Base-by-base conservation (phyloP, 2,888 invertebrate species). In the Onchidella celtica region DNA sequence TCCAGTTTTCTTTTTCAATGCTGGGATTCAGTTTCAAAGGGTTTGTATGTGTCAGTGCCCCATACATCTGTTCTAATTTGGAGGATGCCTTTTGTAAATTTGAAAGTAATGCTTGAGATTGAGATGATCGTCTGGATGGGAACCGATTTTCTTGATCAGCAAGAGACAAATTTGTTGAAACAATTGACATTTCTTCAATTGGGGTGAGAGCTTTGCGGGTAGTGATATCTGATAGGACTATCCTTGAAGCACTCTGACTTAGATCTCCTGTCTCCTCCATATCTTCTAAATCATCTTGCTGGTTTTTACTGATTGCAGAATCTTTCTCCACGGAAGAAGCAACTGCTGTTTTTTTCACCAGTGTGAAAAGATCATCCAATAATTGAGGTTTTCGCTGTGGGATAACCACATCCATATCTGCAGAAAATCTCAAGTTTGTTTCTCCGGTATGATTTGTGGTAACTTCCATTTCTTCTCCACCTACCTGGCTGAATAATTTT, bases 191-290 rank as follows among this genome's bases (percentile, higher is more conserved):
- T 55, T 77, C 77, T 21, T 68, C 57, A 36, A 70, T n/a, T n/a
- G 78, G 40, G 11, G 78, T 70, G 36, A 79, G 3, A 34, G 32
- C 40, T 38, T 59, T 79, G 32, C 21, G 24, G 0, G 27, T 34
- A 1, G 61, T 69, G 70, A 79, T 79, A n/a, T 79, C 78, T 55
- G 61, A 59, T 27, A 79, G 70, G 17, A 70, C 70, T 27, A 34
- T 29, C 70, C 78, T 70, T 6, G 55, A 24, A 55, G 34, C 3
- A 11, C 9, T 17, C 2, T 38, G 27, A 17, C 14, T 63, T 27
- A 61, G 24, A 1, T 79, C 70, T 9, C 70, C 69, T 21, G 78
- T 79, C 17, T 70, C 61, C 32, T 79, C 70, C 78, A 79, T 79
- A 47, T 69, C 70, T 61, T 79, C 78, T 2, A 40, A 11, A 40